A percentile compares a stretch with the other conserved stretches of the same genome.
phyloP scores from a whole-genome alignment of 1,140 invertebrate species.

The Drosophila prosaltans region DNA sequence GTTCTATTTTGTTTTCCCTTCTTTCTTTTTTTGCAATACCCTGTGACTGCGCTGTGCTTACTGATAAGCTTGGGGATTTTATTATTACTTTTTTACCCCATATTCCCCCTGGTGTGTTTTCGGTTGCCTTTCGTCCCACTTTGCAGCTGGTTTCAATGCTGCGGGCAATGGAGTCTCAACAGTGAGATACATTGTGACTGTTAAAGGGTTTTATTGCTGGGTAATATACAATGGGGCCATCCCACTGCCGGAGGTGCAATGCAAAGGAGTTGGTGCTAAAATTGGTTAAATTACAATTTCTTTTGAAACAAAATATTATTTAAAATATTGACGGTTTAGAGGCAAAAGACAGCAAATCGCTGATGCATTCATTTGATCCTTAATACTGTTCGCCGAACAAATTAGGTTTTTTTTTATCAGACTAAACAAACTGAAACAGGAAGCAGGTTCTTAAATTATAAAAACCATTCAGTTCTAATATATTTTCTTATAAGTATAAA shows the following conservation, averaged over 20 bases:
- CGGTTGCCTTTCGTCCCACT: constrained; percentile 34
- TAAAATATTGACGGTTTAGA: no score
- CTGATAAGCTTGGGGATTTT: constrained; percentile 78
- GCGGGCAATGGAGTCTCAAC: constrained; percentile 29
- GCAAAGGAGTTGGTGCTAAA: not conserved
- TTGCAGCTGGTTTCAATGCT: constrained; percentile 36
- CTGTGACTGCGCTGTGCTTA: constrained; percentile 58
- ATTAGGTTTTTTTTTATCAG: no score
- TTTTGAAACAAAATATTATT: no score
- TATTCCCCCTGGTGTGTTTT: constrained; percentile 31
- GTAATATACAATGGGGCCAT: not conserved
- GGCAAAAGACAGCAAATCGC: no score
- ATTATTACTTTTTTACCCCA: constrained; percentile 62
- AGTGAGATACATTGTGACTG: constrained; percentile 21
- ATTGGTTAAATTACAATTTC: constrained; percentile 18
- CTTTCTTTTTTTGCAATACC: constrained; percentile 54
- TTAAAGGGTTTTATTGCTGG: constrained; percentile 22
- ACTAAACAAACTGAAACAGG: no score
- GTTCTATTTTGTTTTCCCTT: not conserved
- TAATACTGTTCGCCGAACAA: no score
- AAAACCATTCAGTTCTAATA: no score
- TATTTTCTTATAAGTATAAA: no score
- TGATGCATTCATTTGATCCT: no score
- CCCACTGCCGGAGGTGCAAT: not conserved
- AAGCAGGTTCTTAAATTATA: no score